Percentiles rank a stretch among this genome's conserved stretches.
phyloP scores from a whole-genome alignment of 2,113 vertebrate genomes.

The Paradoxurus hermaphroditus region DNA sequence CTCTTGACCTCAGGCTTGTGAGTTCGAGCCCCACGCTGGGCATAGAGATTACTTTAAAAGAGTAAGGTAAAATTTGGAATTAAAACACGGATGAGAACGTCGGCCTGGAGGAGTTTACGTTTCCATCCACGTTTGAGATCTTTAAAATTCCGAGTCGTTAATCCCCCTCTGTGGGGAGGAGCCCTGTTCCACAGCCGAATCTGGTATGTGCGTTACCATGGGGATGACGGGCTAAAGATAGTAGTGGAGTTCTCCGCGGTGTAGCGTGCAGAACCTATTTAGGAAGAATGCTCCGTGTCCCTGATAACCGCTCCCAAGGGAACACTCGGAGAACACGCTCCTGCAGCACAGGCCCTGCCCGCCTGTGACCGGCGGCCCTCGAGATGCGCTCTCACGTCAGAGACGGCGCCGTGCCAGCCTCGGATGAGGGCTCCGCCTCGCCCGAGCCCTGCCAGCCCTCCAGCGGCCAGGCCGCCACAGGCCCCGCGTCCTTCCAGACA shows the following conservation, averaged over 20 bases:
- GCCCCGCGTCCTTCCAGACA: background rate
- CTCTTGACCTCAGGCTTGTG: background rate
- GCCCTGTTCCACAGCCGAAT: background rate
- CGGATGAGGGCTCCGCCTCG: background rate
- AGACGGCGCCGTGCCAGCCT: accelerated
- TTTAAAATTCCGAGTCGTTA: background rate
- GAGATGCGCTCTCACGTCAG: accelerated
- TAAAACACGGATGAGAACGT: background rate
- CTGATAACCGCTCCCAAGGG: too few species aligned
- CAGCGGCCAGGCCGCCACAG: background rate
- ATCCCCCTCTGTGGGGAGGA: background rate
- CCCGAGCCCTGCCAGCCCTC: background rate
- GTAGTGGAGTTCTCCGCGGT: background rate
- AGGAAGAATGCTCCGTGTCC: background rate
- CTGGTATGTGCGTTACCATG: background rate
- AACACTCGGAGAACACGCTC: background rate
- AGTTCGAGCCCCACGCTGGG: background rate
- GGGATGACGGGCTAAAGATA: background rate
- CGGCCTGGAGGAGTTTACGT: background rate
- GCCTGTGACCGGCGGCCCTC: background rate
- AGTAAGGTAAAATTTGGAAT: too few species aligned
- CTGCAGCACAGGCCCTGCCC: background rate
- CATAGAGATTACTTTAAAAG: background rate
- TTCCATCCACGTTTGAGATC: background rate
- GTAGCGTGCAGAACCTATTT: accelerated